These are phyloP conservation scores for Taphrorychus bicolor DNA, from an alignment of 2,888 invertebrate genomes.

Conservation along the genomic window DNA sequence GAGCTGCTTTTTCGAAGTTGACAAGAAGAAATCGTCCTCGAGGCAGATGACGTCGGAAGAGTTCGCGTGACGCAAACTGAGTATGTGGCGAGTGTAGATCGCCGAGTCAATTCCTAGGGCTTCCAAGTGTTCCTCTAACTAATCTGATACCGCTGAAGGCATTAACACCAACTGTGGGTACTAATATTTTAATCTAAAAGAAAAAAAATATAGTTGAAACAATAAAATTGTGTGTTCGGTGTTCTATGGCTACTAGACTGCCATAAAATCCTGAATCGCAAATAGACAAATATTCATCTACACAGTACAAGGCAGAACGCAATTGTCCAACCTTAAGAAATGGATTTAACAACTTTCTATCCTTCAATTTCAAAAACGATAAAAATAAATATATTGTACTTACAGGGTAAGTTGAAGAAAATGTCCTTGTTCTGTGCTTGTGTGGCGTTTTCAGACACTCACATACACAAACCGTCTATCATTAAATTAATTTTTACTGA, in stretches of 20 bases:
- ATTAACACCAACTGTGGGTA: slow-evolving; percentile 68
- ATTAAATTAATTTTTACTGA: no score
- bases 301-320: no score
- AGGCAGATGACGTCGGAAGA: slow-evolving; percentile 62
- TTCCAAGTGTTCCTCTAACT: slow-evolving; percentile 79
- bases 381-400: slow-evolving; percentile 37
- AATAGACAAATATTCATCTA: neutral
- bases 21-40: slow-evolving; percentile 58
- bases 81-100: slow-evolving; percentile 71
- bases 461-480: no score
- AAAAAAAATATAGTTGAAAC: slow-evolving; percentile 13
- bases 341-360: no score
- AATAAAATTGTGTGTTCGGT: no score
- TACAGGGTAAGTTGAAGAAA: slow-evolving; percentile 51
- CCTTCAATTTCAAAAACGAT: no score
- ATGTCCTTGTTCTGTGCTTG: slow-evolving; percentile 49
- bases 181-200: slow-evolving; percentile 58
- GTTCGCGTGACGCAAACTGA: slow-evolving; percentile 69
- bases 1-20: no score
- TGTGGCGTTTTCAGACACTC: no score
- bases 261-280: no score
- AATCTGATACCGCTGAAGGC: slow-evolving; percentile 74
- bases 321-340: neutral
- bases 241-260: no score
- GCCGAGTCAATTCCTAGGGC: slow-evolving; percentile 76